Percentiles rank a stretch among this genome's conserved stretches.
These are phyloP conservation scores for Megaceryle alcyon DNA, from an alignment of 2,797 vertebrate genomes.

Conservation along the genomic window DNA sequence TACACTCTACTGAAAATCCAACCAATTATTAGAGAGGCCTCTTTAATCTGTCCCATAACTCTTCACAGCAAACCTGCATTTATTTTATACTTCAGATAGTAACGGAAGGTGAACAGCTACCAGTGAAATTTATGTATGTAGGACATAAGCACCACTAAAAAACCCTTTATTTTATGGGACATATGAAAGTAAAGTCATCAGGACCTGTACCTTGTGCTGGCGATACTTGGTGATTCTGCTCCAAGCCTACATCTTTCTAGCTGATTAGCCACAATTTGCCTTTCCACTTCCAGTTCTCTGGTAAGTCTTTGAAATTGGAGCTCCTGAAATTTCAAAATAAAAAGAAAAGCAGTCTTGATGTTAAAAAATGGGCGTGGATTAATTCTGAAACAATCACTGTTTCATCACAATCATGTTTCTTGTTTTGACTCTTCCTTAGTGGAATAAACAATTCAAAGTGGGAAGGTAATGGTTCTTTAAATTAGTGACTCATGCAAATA, in stretches of 20 bases:
- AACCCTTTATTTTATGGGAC: conserved; percentile 20
- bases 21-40: conserved; percentile 2
- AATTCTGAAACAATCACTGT: conserved; percentile 45
- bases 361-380: conserved; percentile 57
- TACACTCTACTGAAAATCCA: neutral
- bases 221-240: conserved; percentile 94
- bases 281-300: conserved; percentile 98
- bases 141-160: conserved; percentile 12
- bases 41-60: conserved; percentile 29
- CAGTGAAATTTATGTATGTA: neutral
- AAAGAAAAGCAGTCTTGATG: conserved; percentile 69
- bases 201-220: conserved; percentile 94
- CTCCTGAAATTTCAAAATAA: conserved; percentile 86
- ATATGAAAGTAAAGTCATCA: conserved; percentile 60
- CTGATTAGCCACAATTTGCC: conserved; percentile 99
- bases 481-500: conserved; percentile 25
- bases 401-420: conserved; percentile 17
- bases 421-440: neutral
- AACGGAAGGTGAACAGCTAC: conserved; percentile 28
- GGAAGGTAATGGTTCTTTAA: conserved; percentile 14
- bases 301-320: conserved; percentile 99
- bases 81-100: neutral
- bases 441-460: conserved; percentile 5
- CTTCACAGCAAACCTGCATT: neutral
- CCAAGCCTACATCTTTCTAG: conserved; percentile 98